A percentile compares a stretch with the other conserved stretches of the same genome.
These are phyloP conservation scores for Xylota sylvarum DNA, from an alignment of 2,888 invertebrate species.

Conservation along the genomic window DNA sequence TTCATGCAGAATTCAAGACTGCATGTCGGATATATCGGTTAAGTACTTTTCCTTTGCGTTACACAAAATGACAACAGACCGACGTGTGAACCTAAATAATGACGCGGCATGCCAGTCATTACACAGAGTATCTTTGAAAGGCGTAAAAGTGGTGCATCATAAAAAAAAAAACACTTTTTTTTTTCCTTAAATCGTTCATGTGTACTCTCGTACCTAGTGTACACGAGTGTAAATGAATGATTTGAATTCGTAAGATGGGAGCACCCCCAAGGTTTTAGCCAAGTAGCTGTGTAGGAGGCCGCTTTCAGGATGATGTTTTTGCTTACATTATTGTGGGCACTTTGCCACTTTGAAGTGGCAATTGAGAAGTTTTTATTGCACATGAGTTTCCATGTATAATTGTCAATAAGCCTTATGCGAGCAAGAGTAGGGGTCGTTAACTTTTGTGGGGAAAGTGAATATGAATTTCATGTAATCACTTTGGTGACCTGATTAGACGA, in stretches of 20 bases:
- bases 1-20: constrained; percentile 5
- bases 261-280: background rate
- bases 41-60: constrained; percentile 3
- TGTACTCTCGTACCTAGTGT: background rate
- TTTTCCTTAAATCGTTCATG: background rate
- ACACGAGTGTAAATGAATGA: background rate
- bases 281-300: background rate
- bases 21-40: constrained; percentile 3
- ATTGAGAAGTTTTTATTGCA: background rate
- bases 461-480: background rate
- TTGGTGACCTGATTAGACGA: background rate
- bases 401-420: background rate
- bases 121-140: background rate
- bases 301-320: background rate
- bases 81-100: constrained; percentile 19
- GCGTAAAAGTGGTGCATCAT: background rate
- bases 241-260: background rate
- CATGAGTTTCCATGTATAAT: background rate
- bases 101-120: constrained; percentile 25
- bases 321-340: background rate
- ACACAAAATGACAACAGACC: constrained; percentile 20
- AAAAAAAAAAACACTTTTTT: background rate
- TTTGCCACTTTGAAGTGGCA: background rate
- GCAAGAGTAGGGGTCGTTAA: background rate
- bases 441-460: background rate